Base-by-base conservation (phyloP, 1,140 invertebrate genomes). In the Apis dorsata region DNA sequence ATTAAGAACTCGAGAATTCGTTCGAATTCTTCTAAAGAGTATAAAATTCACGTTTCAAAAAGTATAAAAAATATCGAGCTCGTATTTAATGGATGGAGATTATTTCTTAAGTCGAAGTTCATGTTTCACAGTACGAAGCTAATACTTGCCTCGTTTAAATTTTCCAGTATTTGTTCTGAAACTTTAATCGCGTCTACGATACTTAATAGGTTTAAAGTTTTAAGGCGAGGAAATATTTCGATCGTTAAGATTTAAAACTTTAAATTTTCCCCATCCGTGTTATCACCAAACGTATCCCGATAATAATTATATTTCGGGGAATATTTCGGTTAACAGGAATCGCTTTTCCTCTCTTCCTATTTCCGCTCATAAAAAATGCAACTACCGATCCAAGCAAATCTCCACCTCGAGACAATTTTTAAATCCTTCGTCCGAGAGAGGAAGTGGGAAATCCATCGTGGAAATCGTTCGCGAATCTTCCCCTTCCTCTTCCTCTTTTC, bases 351-450 rank as follows among this genome's bases (percentile, higher is more conserved):
- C 7, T 19, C 10, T 53, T 51, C 17, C n/a, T 44, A 24, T 28
- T 5, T 15, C 24, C 51, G 51, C 24, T 72, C 70, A 55, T 55
- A 17, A 72, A 28, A 24, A 72, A 72, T 72, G 70, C 70, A 72
- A 55, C 15, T 24, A 10, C 49, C n/a, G 70, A 51, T 72, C n/a
- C 51, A 24, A 49, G 57, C 55, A 49, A 75, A 60, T 60, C 73
- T 60, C 21, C 34, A 44, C 57, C 57, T 49, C 34, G 71, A 59
- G 28, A 73, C 57, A 62, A 75, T 75, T 62, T 75, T 24, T 60
- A 75, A 62, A 62, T 49, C 57, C 49, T 44, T 24, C 73, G 57
- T 24, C 59, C 28, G 34, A 44, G 34, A 44, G 24, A 34, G 24
- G 53, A 28, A 78, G 44, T 21, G 55, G 21, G 44, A 57, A 62